Evolutionary conservation across 2,888 invertebrate species (phyloP).

Genomic region (Atherix ibis): DNA sequence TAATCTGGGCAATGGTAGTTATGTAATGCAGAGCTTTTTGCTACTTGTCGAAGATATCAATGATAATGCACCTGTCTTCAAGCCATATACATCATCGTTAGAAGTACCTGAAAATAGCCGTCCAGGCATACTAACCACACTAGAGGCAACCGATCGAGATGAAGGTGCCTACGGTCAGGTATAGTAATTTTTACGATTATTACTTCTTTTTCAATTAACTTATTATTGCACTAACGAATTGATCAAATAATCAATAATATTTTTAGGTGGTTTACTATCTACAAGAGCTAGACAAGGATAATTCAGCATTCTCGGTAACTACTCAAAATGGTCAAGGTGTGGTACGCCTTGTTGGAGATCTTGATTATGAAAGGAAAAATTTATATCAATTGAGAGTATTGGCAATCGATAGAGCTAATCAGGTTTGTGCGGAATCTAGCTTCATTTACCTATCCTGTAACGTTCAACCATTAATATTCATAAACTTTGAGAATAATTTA

Average conservation of each 20-base stretch:
- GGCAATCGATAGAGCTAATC: constrained; percentile 71
- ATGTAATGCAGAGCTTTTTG: constrained; percentile 76
- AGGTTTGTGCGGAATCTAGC: no score
- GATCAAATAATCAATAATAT: constrained; percentile 27
- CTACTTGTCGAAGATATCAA: constrained; percentile 82
- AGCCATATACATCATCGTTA: constrained; percentile 69
- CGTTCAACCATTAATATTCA: background rate
- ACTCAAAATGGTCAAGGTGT: constrained; percentile 77
- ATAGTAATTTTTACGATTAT: no score
- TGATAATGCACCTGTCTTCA: constrained; percentile 79
- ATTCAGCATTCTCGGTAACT: constrained; percentile 59
- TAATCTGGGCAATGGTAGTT: constrained; percentile 70
- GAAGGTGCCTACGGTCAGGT: constrained; percentile 86
- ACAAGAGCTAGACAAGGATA: constrained; percentile 65
- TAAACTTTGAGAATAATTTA: background rate
- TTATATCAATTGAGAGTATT: constrained; percentile 70
- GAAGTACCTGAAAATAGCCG: constrained; percentile 63
- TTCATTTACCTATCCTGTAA: no score
- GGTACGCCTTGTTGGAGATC: constrained; percentile 51
- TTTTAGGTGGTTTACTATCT: constrained; percentile 54
- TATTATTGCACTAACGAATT: no score
- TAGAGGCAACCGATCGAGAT: constrained; percentile 79
- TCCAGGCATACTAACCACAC: constrained; percentile 57
- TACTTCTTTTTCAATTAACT: constrained; percentile 1
- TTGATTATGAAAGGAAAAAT: constrained; percentile 78